Percentiles rank a stretch among this genome's conserved stretches.
Evolutionary conservation across 2,113 vertebrate genomes (phyloP).

Genomic region (Psophia crepitans): DNA sequence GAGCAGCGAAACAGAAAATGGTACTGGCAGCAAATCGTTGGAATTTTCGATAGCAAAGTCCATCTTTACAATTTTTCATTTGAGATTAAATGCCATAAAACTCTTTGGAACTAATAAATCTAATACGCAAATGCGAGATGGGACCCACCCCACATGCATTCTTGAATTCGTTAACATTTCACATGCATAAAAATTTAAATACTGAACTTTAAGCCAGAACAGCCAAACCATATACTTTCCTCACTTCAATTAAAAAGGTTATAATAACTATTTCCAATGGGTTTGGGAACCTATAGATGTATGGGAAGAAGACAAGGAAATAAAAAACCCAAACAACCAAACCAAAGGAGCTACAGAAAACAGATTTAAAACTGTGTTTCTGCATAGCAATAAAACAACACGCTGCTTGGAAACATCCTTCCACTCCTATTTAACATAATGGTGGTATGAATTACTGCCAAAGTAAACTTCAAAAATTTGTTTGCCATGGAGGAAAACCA

Average conservation of each 20-base stretch:
- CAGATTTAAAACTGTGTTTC: neutral
- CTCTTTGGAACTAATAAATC: neutral
- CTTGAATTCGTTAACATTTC: neutral
- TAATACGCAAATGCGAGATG: neutral
- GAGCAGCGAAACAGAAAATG: neutral
- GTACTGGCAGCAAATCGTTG: neutral
- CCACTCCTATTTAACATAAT: neutral
- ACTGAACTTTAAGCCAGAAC: neutral
- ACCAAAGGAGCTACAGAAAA: neutral
- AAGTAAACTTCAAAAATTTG: conserved; percentile 8
- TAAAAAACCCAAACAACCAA: neutral
- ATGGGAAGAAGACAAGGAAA: neutral
- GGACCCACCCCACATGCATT: neutral
- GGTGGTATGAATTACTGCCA: neutral
- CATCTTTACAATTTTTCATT: neutral
- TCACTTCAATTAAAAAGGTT: neutral
- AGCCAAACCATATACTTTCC: neutral
- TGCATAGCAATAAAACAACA: neutral
- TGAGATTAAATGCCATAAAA: neutral
- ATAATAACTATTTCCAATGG: neutral
- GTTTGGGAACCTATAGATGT: neutral
- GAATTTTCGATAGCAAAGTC: neutral
- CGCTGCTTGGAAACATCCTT: neutral
- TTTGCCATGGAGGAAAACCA: conserved; percentile 6
- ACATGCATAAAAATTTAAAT: neutral